phyloP scores from a whole-genome alignment of 2,113 vertebrate genomes.

The Lepus timidus region DNA sequence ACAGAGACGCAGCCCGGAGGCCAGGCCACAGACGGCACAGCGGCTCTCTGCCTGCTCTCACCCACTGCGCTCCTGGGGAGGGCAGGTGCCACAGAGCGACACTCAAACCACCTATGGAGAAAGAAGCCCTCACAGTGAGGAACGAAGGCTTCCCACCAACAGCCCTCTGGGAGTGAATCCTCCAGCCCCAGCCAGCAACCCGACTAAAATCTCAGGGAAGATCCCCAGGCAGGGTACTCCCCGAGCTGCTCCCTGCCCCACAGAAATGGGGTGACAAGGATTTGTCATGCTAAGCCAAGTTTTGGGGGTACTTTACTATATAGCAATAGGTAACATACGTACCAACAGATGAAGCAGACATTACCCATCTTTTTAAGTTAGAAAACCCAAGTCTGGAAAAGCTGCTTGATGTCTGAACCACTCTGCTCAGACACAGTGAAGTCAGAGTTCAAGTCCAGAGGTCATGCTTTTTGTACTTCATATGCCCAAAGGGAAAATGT shows the following conservation, averaged over 20 bases:
- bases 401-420: slow-evolving; percentile 34
- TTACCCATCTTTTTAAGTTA: background rate
- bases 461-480: background rate
- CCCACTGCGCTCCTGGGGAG: background rate
- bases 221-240: background rate
- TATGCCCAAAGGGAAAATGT: background rate
- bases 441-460: slow-evolving; percentile 1
- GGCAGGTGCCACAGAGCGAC: background rate
- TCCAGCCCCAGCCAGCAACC: background rate
- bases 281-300: background rate
- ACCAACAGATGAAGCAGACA: background rate
- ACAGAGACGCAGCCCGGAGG: slow-evolving; percentile 3
- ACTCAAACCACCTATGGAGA: background rate
- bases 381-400: slow-evolving; percentile 53
- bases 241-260: background rate
- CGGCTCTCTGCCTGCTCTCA: background rate
- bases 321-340: background rate
- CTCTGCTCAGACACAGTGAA: slow-evolving; percentile 10
- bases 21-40: background rate
- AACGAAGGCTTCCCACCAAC: background rate
- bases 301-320: background rate
- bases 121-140: background rate
- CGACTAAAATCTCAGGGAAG: background rate
- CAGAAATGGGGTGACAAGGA: background rate
- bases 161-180: background rate